Percentiles rank a stretch among this genome's conserved stretches.
Evolutionary conservation across 2,797 vertebrate genomes (phyloP).

Genomic region (Enteromius afrohamiltoni): DNA sequence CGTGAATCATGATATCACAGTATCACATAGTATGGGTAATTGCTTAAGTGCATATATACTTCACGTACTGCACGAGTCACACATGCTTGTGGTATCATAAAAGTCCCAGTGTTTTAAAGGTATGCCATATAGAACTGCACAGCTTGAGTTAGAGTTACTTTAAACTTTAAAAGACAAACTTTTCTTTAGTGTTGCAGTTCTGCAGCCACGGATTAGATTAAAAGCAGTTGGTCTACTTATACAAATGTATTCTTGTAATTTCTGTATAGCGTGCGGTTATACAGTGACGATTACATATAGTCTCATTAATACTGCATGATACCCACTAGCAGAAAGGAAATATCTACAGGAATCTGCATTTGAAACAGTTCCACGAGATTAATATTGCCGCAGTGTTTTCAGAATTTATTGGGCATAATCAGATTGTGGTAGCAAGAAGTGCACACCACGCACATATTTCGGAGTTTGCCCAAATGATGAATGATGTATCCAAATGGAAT

Average conservation of each 20-base stretch:
- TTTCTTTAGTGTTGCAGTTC: constrained; percentile 29
- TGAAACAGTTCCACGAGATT: constrained; percentile 58
- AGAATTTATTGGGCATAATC: constrained; percentile 63
- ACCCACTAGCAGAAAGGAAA: constrained; percentile 54
- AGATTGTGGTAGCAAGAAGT: constrained; percentile 59
- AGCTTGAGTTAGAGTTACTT: not conserved
- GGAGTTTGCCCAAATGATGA: constrained; percentile 55
- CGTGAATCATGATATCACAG: not conserved
- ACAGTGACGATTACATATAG: constrained; percentile 50
- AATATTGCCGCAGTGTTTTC: constrained; percentile 62
- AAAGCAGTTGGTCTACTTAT: constrained; percentile 55
- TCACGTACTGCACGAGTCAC: too few species aligned
- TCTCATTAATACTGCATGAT: constrained; percentile 64
- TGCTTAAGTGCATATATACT: not conserved
- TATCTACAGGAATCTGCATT: constrained; percentile 58
- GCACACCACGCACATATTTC: constrained; percentile 45
- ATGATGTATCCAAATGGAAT: constrained; percentile 61
- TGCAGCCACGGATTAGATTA: constrained; percentile 36
- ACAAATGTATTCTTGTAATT: constrained; percentile 65
- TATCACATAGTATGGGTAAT: not conserved
- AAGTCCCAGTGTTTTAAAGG: not conserved
- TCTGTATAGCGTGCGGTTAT: constrained; percentile 52
- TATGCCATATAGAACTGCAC: not conserved
- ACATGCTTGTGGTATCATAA: too few species aligned
- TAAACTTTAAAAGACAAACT: constrained; percentile 16